Percentiles rank a stretch among this genome's conserved stretches.
Conservation (phyloP, 2,797 vertebrate species). For the Spinus olivaceus region DNA sequence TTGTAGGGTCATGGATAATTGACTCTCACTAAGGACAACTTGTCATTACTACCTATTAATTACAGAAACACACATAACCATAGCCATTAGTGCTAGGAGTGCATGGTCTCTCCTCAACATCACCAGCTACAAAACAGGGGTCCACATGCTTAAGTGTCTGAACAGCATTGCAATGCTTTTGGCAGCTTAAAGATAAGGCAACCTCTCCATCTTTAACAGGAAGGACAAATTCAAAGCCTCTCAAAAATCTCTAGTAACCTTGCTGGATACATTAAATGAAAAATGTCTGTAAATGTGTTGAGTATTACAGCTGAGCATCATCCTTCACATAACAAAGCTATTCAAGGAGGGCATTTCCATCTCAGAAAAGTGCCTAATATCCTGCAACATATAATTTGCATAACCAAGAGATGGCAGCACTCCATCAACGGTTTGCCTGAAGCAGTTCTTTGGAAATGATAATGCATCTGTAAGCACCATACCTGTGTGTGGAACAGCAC, state of each 20-base stretch:
- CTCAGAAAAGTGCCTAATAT: neutral
- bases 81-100: neutral
- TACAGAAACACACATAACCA: neutral
- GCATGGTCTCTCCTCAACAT: accelerated
- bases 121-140: neutral
- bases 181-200: neutral
- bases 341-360: neutral
- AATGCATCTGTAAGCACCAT: neutral
- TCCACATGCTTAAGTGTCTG: neutral
- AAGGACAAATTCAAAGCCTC: neutral
- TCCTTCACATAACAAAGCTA: neutral
- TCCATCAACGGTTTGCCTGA: constrained; percentile 36
- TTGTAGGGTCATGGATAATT: neutral
- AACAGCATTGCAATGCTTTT: neutral
- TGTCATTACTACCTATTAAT: neutral
- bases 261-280: neutral
- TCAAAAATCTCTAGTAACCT: neutral
- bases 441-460: constrained; percentile 8
- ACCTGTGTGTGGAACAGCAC: neutral
- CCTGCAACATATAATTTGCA: constrained; percentile 55
- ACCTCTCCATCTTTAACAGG: neutral
- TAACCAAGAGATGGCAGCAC: constrained; percentile 72
- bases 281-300: neutral
- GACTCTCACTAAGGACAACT: neutral
- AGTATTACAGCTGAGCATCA: neutral